Evolutionary conservation across 2,888 invertebrate species (phyloP), one percentile per base, ranked within the genome.

Genomic region (Caenorhabditis doughertyi): DNA sequence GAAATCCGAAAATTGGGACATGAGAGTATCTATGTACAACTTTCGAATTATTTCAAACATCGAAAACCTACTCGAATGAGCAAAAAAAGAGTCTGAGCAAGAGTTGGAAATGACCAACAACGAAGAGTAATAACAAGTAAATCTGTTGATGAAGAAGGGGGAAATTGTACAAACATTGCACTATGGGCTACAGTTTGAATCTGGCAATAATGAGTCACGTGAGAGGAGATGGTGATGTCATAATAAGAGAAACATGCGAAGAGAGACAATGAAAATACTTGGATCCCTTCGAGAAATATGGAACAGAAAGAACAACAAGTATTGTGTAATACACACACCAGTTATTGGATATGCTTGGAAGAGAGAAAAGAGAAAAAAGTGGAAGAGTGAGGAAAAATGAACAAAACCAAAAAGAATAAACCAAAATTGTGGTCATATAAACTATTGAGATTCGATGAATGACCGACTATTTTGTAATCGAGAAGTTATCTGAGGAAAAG

Each of bases 201-300:
- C 62, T 62, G 44, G 44, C 47, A 64, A 49, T 65, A 65, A 65
- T 65, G 65, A 65, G 65, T 65, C 65, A 65, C 51, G 51, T 65
- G 64, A 53, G 55, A 53, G 27, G 16, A 42, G 44, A 23, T 42
- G 56, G 18, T 21, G 44, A 65, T 65, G 65, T 65, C 65, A 65
- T 65, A 47, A 18, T 47, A 47, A 23, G 47, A 21, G 64, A 64
- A 29, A 47, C 21, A 21, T 5, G 29, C 3, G 11, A 39, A 23
- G 42, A 39, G 27, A 62, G 27, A 62, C 64, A 49, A 49, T 64
- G 29, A 35, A 23, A n/a, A n/a, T n/a, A n/a, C n/a, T n/a, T n/a
- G n/a, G n/a, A 58, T 58, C 44, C 49, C 49, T 64, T 64, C 44
- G 29, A 64, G 64, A 44, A 64, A 64, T 23, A 60, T 13, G 3